Evolutionary conservation across 92 coral and sea anemone genomes (phyloP).

Genomic region (Porites evermanni): DNA sequence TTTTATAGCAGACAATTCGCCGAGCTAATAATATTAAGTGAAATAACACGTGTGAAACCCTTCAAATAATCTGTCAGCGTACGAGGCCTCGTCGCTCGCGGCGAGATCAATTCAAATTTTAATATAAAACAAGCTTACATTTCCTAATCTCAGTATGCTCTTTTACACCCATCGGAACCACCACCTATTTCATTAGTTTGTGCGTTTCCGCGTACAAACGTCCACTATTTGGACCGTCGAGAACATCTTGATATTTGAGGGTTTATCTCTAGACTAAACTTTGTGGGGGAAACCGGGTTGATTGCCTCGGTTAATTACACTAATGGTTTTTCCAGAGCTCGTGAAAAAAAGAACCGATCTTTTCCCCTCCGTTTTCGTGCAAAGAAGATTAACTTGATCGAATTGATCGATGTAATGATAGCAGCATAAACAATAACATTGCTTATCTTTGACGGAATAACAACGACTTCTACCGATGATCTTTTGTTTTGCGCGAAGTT

Average conservation of each 20-base stretch:
- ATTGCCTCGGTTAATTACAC: constrained; percentile 34
- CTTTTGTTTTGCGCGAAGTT: constrained; percentile 30
- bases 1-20: constrained; percentile 30
- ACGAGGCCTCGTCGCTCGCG: background rate
- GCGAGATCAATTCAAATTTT: background rate
- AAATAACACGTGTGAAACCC: constrained; percentile 37
- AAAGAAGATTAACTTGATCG: constrained; percentile 47
- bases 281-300: constrained; percentile 39
- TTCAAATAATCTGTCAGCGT: constrained; percentile 6
- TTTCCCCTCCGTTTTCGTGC: constrained; percentile 24
- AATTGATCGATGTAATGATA: constrained; percentile 35
- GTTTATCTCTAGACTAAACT: constrained; percentile 49
- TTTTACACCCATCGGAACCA: constrained; percentile 13
- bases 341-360: constrained; percentile 11
- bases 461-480: constrained; percentile 3
- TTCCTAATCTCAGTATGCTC: background rate
- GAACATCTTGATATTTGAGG: constrained; percentile 25
- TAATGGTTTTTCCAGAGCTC: constrained; percentile 55
- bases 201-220: constrained; percentile 38
- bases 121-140: constrained; percentile 15
- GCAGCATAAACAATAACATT: constrained; percentile 22
- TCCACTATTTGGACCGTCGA: background rate
- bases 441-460: constrained; percentile 32
- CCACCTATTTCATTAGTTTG: background rate
- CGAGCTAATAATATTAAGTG: constrained; percentile 6